Conservation (phyloP, 2,888 invertebrate genomes). For the Stenichneumon culpator region DNA sequence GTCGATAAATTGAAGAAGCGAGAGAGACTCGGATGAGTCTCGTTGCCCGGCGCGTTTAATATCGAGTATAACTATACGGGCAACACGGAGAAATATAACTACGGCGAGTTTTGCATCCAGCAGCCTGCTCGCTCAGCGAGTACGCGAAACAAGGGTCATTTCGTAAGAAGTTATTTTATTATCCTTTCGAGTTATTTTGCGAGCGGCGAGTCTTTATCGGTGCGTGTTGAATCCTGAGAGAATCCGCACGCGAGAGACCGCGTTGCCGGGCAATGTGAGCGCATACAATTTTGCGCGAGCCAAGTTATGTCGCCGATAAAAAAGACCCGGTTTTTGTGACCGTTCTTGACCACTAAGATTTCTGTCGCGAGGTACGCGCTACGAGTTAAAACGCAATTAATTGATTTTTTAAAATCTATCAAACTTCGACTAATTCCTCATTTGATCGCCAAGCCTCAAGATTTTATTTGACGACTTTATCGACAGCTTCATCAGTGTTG, state of each 20-base stretch:
- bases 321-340: slow-evolving; percentile 14
- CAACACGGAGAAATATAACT: slow-evolving; percentile 14
- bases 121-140: not conserved
- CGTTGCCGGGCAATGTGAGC: not conserved
- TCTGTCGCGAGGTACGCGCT: not conserved
- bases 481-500: not conserved
- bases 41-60: slow-evolving; percentile 1
- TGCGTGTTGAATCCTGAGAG: slow-evolving; percentile 39
- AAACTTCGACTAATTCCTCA: not conserved
- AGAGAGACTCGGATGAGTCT: slow-evolving; percentile 36
- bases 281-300: slow-evolving; percentile 7
- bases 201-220: slow-evolving; percentile 33
- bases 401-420: not conserved
- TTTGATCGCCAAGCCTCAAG: not conserved
- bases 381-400: not conserved
- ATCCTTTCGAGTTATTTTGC: slow-evolving; percentile 48
- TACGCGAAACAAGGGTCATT: slow-evolving; percentile 59
- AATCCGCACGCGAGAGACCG: not conserved
- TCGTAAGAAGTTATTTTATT: slow-evolving; percentile 63
- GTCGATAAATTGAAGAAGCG: slow-evolving; percentile 63
- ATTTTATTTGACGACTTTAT: not conserved
- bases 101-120: slow-evolving; percentile 23
- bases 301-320: not conserved
- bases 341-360: not conserved
- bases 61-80: not conserved